Conservation (phyloP, 1,140 invertebrate species). For the Achatina immaculata region DNA sequence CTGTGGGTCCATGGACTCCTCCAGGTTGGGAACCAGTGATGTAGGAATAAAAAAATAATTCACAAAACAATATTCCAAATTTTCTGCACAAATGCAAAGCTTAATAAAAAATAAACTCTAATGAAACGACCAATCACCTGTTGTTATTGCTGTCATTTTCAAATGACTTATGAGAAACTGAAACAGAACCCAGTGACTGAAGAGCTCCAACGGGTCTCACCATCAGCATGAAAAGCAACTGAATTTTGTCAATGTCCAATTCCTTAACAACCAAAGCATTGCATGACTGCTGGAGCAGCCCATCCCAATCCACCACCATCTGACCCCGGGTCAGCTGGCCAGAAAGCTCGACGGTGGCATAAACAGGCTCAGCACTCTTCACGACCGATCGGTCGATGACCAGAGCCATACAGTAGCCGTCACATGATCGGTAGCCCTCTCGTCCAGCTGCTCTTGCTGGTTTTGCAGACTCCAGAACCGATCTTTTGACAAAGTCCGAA, state of each 20-base stretch:
- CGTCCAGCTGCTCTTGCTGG: constrained; percentile 14
- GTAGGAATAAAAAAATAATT: too few species aligned
- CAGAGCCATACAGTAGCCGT: constrained; percentile 51
- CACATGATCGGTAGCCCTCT: constrained; percentile 44
- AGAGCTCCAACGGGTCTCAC: constrained; percentile 5
- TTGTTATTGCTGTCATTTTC: background rate
- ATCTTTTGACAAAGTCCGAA: constrained; percentile 37
- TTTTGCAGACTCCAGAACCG: constrained; percentile 34
- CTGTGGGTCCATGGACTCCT: too few species aligned
- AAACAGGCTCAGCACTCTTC: constrained; percentile 43
- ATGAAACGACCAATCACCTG: background rate
- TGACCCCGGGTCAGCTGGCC: constrained; percentile 59
- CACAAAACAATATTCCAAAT: too few species aligned
- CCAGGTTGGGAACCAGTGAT: too few species aligned
- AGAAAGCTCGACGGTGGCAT: constrained; percentile 53
- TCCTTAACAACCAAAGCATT: constrained; percentile 55
- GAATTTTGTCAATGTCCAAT: constrained; percentile 45
- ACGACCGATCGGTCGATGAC: constrained; percentile 46
- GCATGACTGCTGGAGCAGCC: constrained; percentile 38
- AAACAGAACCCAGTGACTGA: background rate
- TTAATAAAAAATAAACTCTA: background rate
- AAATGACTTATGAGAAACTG: background rate
- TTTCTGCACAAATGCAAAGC: background rate
- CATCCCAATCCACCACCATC: constrained; percentile 61
- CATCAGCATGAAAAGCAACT: constrained; percentile 35